Evolutionary conservation across 23 tunicate species (phyloP).

Genomic region (Styela plicata): DNA sequence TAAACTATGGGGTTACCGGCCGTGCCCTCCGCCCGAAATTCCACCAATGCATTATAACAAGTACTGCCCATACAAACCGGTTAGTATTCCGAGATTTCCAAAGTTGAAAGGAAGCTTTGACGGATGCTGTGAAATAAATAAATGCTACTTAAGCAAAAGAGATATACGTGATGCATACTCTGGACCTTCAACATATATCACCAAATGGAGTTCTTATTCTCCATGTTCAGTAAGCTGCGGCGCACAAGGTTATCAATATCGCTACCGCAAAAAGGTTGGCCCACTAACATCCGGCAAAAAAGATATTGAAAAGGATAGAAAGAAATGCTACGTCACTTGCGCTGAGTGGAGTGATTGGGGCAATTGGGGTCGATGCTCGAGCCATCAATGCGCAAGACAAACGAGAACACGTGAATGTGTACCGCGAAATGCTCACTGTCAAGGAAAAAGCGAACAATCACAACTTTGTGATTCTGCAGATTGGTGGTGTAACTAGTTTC

Average conservation of each 20-base stretch:
- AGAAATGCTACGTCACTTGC: background rate
- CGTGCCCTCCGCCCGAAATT: background rate
- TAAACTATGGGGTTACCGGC: background rate
- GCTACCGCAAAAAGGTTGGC: conserved; percentile 25
- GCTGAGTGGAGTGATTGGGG: conserved; percentile 18
- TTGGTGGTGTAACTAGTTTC: background rate
- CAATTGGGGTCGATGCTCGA: background rate
- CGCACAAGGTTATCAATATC: conserved; percentile 8
- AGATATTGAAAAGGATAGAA: background rate
- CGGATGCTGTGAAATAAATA: conserved; percentile 71
- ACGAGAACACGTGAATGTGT: background rate
- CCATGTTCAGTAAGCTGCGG: conserved; percentile 41
- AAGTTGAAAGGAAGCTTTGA: conserved; percentile 68
- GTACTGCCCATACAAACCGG: conserved; percentile 54
- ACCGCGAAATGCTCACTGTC: background rate
- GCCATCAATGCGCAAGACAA: background rate
- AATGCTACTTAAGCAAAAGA: conserved; percentile 49
- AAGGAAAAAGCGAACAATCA: background rate
- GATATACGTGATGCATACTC: conserved; percentile 24
- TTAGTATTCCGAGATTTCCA: conserved; percentile 37
- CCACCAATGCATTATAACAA: conserved; percentile 1
- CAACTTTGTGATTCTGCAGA: background rate
- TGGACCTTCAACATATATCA: conserved; percentile 41
- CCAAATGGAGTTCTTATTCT: conserved; percentile 34
- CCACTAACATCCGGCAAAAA: background rate